Evolutionary conservation across 2,888 invertebrate genomes (phyloP).

Genomic region (Lepidonotus clava): DNA sequence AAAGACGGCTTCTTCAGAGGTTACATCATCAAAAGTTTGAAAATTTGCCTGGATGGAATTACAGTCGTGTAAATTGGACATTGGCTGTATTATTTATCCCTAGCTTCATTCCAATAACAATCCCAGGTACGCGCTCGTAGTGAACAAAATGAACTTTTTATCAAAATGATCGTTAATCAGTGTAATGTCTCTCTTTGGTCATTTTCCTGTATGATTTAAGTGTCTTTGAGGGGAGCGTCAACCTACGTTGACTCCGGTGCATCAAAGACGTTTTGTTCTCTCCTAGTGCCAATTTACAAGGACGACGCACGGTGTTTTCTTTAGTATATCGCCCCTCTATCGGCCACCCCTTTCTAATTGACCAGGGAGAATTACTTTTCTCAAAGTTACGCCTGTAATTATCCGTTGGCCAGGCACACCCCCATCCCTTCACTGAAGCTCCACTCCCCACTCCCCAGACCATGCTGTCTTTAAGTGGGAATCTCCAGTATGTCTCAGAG

Average conservation of each 20-base stretch:
- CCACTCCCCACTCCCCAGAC: no score
- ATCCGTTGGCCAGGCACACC: not conserved
- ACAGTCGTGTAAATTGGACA: slow-evolving; percentile 8
- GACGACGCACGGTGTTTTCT: not conserved
- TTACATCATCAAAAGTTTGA: not conserved
- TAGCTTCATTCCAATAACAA: not conserved
- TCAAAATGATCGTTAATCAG: slow-evolving; percentile 5
- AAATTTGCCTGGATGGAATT: slow-evolving; percentile 28
- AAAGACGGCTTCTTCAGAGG: not conserved
- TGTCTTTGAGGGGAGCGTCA: not conserved
- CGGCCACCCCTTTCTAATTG: not conserved
- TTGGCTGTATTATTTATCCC: not conserved
- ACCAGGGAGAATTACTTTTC: not conserved
- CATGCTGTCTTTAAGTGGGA: no score
- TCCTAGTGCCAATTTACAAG: not conserved
- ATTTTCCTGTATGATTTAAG: slow-evolving; percentile 36
- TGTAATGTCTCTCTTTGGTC: not conserved
- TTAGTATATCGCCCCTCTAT: not conserved
- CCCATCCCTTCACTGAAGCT: no score
- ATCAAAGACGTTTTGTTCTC: not conserved
- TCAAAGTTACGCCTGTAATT: not conserved
- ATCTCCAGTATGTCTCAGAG: no score
- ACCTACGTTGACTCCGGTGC: not conserved
- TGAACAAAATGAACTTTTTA: not conserved
- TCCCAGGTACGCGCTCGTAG: slow-evolving; percentile 24